Evolutionary conservation across 2,888 invertebrate genomes (phyloP), one percentile per base, ranked within the genome.

Genomic region (Phymatocera aterrima): DNA sequence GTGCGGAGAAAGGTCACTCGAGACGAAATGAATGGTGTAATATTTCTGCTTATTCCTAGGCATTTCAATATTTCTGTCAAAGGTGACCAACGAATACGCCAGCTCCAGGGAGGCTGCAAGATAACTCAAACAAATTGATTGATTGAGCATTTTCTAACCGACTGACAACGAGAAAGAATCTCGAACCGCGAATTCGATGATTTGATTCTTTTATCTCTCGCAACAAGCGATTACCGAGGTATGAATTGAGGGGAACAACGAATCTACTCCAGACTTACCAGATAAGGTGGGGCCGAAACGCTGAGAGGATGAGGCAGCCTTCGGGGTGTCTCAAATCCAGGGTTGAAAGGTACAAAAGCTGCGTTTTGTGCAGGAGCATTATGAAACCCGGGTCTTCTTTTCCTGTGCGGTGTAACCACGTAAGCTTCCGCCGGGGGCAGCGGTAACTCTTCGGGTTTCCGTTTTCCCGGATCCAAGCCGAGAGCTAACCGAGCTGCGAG

Each of bases 281-380:
- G 85, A 82, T 89, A 95, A 70, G 96, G 95, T 70, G 96, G 95
- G 65, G 96, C 95, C 54, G 96, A 95, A 74, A 95, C 92, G 84
- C 95, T 95, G 51, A 95, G 90, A 0, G 94, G 94, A 89, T 95
- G 95, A 88, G 92, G 94, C 21, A 94, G 91, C 68, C 93, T 83
- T 91, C 60, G 94, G 91, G 82, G 88, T 80, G 90, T 88, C 81
- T 91, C 87, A 88, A 91, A 90, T 82, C 91, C 86, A 81, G 91
- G 86, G 90, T 91, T 87, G 88, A 96, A 96, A 79, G 96, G 96
- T 82, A 96, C 96, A 87, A 97, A 97, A 51, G 97, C 96, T 81
- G 96, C 96, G 91, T 97, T 96, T 88, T 97, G 96, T 81, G 96
- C 95, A 24, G 97, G 96, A 46, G 96, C 95, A 87, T 96, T 96